Base-by-base conservation (phyloP, 2,888 invertebrate genomes). In the Anorthoa munda region DNA sequence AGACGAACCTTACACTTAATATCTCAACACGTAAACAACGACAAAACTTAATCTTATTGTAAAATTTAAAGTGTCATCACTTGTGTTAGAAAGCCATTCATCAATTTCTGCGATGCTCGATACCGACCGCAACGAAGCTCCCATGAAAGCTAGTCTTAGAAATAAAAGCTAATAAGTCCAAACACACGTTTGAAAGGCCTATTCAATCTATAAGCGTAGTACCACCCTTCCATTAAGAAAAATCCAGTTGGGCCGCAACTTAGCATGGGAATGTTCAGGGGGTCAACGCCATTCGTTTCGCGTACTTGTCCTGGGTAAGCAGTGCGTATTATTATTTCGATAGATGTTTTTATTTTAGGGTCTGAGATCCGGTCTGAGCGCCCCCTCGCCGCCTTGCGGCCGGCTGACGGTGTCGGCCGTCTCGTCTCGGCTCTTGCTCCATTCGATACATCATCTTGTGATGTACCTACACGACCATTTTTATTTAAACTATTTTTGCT, bases 271-370 rank as follows among this genome's bases (percentile, higher is more conserved):
- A 96, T 95, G 93, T 89, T 93, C 94, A 91, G 94, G 94, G 95
- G 96, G 96, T 96, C 96, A 96, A 96, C 95, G 96, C 93, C 95
- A 95, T 95, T 94, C 93, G 93, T 91, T 92, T 94, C 94, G 93
- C 93, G 95, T 95, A 95, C 96, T 95, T 94, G 95, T 95, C 94
- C 92, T 91, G 94, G 88, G 93, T 92, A 93, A 93, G 93, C 93
- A 93, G 94, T 94, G 93, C 92, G 94, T 96, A 95, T 96, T 96
- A 96, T 96, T 96, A 96, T 95, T 96, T 92, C 93, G 95, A 95
- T 95, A 94, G 95, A 95, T 95, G 95, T 95, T 96, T 95, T 96
- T 95, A 95, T 95, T 96, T 95, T 93, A 95, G 96, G 96, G 96
- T 95, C 95, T 94, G 90, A 91, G 93, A 96, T 94, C 96, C 96